These are phyloP conservation scores for Cetonia aurata DNA, from an alignment of 2,888 invertebrate genomes.

Conservation along the genomic window DNA sequence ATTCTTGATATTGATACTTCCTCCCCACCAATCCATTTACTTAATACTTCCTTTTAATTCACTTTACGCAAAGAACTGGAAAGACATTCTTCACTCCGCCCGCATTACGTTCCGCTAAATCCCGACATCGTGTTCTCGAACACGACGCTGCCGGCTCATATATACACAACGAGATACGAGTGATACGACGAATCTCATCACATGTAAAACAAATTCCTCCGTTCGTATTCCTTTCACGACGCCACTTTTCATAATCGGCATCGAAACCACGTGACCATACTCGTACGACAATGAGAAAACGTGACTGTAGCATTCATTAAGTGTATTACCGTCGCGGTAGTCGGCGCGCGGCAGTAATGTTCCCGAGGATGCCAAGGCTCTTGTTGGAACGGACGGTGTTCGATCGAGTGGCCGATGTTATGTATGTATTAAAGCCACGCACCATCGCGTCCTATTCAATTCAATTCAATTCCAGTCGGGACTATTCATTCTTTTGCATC, in stretches of 20 bases:
- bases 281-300: slow-evolving; percentile 31
- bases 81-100: too few relatives aligned
- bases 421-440: slow-evolving; percentile 24
- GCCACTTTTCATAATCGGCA: slow-evolving; percentile 34
- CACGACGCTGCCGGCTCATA: too few relatives aligned
- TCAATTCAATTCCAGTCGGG: slow-evolving; percentile 13
- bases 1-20: too few relatives aligned
- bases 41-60: too few relatives aligned
- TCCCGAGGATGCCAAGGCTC: neutral
- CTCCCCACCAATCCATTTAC: too few relatives aligned
- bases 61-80: too few relatives aligned
- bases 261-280: slow-evolving; percentile 23
- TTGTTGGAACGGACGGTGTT: too few relatives aligned
- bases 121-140: too few relatives aligned
- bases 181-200: slow-evolving; percentile 7
- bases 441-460: slow-evolving; percentile 32
- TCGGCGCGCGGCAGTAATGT: slow-evolving; percentile 13
- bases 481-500: slow-evolving; percentile 9
- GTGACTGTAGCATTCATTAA: slow-evolving; percentile 35
- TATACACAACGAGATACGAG: too few relatives aligned
- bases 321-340: slow-evolving; percentile 12
- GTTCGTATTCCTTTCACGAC: slow-evolving; percentile 36
- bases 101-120: too few relatives aligned
- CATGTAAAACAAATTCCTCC: slow-evolving; percentile 32
- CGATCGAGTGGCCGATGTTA: neutral